phyloP scores from a whole-genome alignment of 2,888 invertebrate species.

The Macrosiphum euphorbiae region DNA sequence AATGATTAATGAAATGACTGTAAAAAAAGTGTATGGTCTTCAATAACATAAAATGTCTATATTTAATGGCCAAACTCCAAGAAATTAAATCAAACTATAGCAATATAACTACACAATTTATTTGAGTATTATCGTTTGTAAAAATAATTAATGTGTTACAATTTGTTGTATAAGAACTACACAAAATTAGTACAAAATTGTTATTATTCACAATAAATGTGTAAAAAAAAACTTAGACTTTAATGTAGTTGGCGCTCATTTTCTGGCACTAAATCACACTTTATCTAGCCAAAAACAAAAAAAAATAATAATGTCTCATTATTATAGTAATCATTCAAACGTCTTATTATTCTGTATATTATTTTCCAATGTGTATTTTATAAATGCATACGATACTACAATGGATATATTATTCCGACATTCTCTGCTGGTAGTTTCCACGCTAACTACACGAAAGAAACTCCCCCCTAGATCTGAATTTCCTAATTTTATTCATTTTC shows the following conservation, averaged over 20 bases:
- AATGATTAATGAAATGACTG: not conserved
- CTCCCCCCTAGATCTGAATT: too few species aligned
- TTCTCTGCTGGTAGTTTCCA: too few species aligned
- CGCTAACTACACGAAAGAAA: too few species aligned
- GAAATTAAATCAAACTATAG: conserved; percentile 3
- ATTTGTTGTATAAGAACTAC: not conserved
- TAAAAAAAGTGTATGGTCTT: not conserved
- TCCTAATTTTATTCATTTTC: not conserved
- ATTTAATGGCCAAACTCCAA: not conserved
- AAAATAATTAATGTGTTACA: not conserved
- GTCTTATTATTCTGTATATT: not conserved
- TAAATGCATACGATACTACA: not conserved
- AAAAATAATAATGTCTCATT: not conserved
- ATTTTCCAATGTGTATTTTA: not conserved
- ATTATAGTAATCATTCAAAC: not conserved
- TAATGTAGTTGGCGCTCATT: not conserved
- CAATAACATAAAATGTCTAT: not conserved
- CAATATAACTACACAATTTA: not conserved
- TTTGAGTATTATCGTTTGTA: not conserved
- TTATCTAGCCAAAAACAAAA: not conserved
- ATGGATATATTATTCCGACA: not conserved
- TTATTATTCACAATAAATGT: not conserved
- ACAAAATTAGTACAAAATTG: not conserved
- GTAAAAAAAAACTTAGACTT: not conserved
- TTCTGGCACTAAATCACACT: not conserved